Evolutionary conservation across 2,113 vertebrate species (phyloP).

Genomic region (Neogobius melanostomus): DNA sequence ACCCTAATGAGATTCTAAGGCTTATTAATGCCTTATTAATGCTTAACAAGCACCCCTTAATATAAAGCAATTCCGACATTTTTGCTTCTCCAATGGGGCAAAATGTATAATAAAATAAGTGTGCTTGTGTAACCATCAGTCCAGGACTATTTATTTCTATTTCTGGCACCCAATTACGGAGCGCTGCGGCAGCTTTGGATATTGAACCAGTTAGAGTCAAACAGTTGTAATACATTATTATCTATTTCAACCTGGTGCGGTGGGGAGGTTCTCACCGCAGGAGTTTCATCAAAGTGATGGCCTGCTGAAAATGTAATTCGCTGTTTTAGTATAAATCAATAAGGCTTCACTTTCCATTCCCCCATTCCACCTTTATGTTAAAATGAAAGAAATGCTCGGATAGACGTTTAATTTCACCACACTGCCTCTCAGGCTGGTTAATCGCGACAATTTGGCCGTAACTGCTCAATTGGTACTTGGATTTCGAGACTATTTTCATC

Average conservation of each 20-base stretch:
- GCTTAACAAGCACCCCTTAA: too few relatives aligned
- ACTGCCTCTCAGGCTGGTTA: slow-evolving; percentile 58
- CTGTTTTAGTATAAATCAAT: slow-evolving; percentile 75
- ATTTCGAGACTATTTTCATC: slow-evolving; percentile 69
- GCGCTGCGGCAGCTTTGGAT: slow-evolving; percentile 63
- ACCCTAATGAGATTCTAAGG: too few relatives aligned
- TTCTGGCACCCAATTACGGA: slow-evolving; percentile 64
- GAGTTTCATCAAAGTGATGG: slow-evolving; percentile 68
- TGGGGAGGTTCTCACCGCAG: slow-evolving; percentile 62
- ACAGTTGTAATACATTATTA: slow-evolving; percentile 71
- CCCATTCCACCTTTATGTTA: slow-evolving; percentile 69
- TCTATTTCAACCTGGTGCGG: slow-evolving; percentile 59
- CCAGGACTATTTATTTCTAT: slow-evolving; percentile 62
- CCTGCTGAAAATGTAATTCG: slow-evolving; percentile 72
- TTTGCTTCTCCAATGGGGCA: slow-evolving; percentile 14
- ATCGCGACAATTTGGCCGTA: slow-evolving; percentile 62
- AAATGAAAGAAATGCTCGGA: slow-evolving; percentile 68
- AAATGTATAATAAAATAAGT: slow-evolving; percentile 15
- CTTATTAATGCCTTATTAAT: too few relatives aligned
- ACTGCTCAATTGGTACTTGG: slow-evolving; percentile 70
- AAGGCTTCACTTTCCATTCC: slow-evolving; percentile 62
- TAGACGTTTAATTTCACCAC: slow-evolving; percentile 66
- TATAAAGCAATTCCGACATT: not conserved
- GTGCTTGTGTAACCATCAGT: slow-evolving; percentile 39
- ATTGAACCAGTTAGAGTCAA: slow-evolving; percentile 66